Base-by-base conservation (phyloP, 2,797 vertebrate species). In the Hafferia zeledoni region DNA sequence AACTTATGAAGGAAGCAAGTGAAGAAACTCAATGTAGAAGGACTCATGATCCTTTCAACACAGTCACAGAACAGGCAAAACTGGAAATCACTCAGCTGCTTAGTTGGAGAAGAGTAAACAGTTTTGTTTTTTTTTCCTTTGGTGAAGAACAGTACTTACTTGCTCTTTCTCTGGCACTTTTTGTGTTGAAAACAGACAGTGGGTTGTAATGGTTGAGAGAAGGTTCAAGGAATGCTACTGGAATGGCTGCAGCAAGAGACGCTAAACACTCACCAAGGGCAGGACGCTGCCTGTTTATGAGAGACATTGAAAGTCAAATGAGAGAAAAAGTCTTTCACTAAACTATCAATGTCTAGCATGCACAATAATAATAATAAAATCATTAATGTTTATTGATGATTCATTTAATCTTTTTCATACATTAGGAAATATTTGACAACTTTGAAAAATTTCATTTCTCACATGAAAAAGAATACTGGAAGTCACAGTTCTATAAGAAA, bases 201-300 rank as follows among this genome's bases (percentile, higher is more conserved):
- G 98, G 98, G 95, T 99, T 99, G 98, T 99, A 98, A 39, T 97
- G 97, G 98, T 99, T 99, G 89, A 99, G 98, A 63, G 98, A 97
- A 33, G 99, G 99, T 97, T 99, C 99, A 96, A 99, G 98, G 95
- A 99, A 99, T 23, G 99, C 99, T 30, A 99, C 99, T 8, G 99
- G 99, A 95, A 99, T 99, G 65, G 99, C 99, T 53, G 99, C 99
- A 4, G 99, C 99, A 82, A 99, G 98, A 13, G 99, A 99, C 64
- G 99, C 99, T 95, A 99, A 98, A 97, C 99, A 99, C 95, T 99
- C 99, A 72, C 99, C 99, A 27, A 99, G 98, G 35, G 99, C 99
- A 1, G 99, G 99, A 33, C 99, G 98, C 97, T 99, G 99, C 94
- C 99, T 99, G 93, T 70, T 84, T 94, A 59, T 31, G 31, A 95